Conservation (phyloP, 2,797 vertebrate species). For the Epinephelus coioides region DNA sequence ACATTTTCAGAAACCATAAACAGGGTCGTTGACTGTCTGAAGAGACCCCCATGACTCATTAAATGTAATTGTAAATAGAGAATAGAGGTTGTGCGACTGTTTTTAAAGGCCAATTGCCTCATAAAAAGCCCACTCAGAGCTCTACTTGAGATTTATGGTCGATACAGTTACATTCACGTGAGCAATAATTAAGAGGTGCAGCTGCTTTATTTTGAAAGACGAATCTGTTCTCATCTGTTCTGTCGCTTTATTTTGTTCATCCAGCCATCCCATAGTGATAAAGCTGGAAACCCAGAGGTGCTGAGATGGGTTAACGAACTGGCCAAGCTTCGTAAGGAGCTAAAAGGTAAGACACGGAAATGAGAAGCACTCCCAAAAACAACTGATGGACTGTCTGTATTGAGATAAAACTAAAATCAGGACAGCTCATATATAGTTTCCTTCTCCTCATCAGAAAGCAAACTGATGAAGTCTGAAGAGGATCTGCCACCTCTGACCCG, state of each 20-base stretch:
- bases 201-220: slow-evolving; percentile 1
- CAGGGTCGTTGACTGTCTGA: not conserved
- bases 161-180: not conserved
- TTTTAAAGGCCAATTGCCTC: not conserved
- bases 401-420: not conserved
- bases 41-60: not conserved
- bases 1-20: slow-evolving; percentile 10
- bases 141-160: not conserved
- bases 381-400: not conserved
- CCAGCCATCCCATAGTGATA: slow-evolving; percentile 97
- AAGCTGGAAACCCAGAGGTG: slow-evolving; percentile 95
- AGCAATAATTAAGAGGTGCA: not conserved
- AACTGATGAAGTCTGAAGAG: slow-evolving; percentile 94
- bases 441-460: slow-evolving; percentile 85
- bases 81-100: not conserved
- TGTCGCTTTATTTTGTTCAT: not conserved
- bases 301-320: slow-evolving; percentile 97
- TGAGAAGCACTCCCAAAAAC: not conserved
- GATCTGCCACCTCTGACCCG: slow-evolving; percentile 92
- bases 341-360: slow-evolving; percentile 90
- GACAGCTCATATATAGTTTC: not conserved
- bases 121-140: slow-evolving; percentile 5
- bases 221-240: not conserved
- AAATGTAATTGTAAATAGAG: not conserved
- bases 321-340: slow-evolving; percentile 93